These are phyloP conservation scores for Coptodon bakossiorum DNA, from an alignment of 2,113 vertebrate genomes.

Conservation along the genomic window DNA sequence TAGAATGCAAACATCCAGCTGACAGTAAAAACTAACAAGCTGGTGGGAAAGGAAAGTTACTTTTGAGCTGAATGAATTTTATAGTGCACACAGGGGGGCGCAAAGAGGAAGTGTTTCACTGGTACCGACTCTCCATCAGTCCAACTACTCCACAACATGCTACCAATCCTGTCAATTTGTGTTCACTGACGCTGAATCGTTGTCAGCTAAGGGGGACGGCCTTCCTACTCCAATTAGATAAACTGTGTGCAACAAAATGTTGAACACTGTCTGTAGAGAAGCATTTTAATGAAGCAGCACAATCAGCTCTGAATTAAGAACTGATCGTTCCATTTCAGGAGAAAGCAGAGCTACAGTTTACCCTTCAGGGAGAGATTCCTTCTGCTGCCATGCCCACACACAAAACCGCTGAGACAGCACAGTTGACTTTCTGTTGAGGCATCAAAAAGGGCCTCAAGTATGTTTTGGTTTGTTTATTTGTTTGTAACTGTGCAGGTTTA, in stretches of 20 bases:
- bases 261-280: not conserved
- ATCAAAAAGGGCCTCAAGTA: conserved; percentile 10
- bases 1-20: not conserved
- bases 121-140: not conserved
- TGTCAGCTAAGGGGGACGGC: not conserved
- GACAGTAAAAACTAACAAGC: not conserved
- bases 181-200: not conserved
- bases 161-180: not conserved
- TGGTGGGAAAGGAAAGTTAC: not conserved
- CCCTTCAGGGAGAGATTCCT: conserved; percentile 15
- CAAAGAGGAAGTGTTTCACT: not conserved
- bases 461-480: not conserved
- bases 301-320: not conserved
- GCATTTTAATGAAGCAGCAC: conserved; percentile 11
- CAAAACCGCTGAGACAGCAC: conserved; percentile 46
- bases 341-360: not conserved
- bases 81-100: not conserved
- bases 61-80: rapidly evolving
- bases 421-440: conserved; percentile 38
- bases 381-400: not conserved
- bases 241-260: not conserved
- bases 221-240: not conserved
- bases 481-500: not conserved
- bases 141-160: not conserved
- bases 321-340: not conserved